Base-by-base conservation (phyloP, 1,140 invertebrate species). In the Caligus rogercresseyi region DNA sequence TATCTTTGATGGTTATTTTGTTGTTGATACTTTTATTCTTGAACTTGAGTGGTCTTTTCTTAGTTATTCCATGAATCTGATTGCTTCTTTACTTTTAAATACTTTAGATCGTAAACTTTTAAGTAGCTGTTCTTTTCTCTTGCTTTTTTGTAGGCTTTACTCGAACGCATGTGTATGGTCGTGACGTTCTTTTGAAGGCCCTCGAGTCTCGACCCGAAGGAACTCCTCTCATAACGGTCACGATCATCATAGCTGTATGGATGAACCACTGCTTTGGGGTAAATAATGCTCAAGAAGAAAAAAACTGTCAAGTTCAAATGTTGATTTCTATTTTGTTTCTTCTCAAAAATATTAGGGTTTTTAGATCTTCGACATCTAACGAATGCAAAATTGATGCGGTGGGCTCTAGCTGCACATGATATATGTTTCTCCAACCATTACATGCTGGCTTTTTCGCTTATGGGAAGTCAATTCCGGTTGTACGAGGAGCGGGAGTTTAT, bases 231-330 rank as follows among this genome's bases (percentile, higher is more conserved):
- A 81, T 97, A 56, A 96, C 93, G 21, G 82, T 95, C 52, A 86
- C 85, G 96, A 97, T 79, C 93, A 97, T 77, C 80, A 90, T 72
- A 93, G 88, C 62, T 95, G 92, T 76, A 84, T 96, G 70, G 92
- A 96, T 78, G 93, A 97, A 79, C 92, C 92, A 31, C 82, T 88
- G 53, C 74, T 96, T 25, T 93, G 89, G 87, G 87, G 88, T 85
- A 77, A 78, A 75, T 73, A 64, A 54, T 14, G 14, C 16, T 64
- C 14, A 16, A 7, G 14, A 19, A 18, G 14, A 23, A 13, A 14
- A 63, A 21, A 25, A 61, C 1, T n/a, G 56, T 25, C 25, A 20
- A 15, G n/a, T n/a, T 21, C 63, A 60, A 61, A 53, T 24, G 19
- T 26, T 19, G 18, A 2, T 15, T 54, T 15, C 19, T 58, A 16